phyloP scores from a whole-genome alignment of 2,113 vertebrate genomes.

The Abramis brama region DNA sequence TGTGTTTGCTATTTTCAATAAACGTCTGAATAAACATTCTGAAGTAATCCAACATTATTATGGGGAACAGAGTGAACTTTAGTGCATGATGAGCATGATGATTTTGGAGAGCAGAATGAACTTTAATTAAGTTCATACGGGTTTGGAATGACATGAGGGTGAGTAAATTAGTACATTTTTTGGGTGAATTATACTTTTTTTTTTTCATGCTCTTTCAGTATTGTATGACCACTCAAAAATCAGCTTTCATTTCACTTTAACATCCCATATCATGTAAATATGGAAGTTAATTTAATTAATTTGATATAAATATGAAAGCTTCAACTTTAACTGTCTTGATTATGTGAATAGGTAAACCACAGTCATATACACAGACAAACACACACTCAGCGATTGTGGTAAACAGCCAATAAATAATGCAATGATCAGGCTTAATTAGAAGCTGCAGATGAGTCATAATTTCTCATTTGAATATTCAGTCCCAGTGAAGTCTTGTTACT shows the following conservation, averaged over 20 bases:
- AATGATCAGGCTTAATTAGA: slow-evolving; percentile 38
- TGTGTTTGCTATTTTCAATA: not conserved
- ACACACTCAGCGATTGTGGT: slow-evolving; percentile 37
- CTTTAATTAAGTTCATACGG: not conserved
- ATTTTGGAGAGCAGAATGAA: not conserved
- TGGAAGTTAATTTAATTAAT: not conserved
- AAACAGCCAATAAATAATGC: slow-evolving; percentile 54
- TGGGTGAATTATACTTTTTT: not conserved
- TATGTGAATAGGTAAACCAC: not conserved
- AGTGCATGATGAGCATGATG: not conserved
- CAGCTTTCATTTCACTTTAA: not conserved
- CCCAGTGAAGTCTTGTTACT: slow-evolving; percentile 42
- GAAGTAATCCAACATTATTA: not conserved
- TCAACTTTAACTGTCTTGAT: not conserved
- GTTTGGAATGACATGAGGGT: not conserved
- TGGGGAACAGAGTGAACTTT: not conserved
- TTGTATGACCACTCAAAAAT: not conserved
- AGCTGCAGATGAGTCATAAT: slow-evolving; percentile 51
- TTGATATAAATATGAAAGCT: not conserved
- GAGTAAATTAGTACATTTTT: not conserved
- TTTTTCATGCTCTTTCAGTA: not conserved
- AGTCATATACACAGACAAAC: slow-evolving; percentile 17
- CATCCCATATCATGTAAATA: not conserved
- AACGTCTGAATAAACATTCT: not conserved
- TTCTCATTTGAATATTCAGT: slow-evolving; percentile 51